Evolutionary conservation across 1,140 invertebrate genomes (phyloP).

Genomic region (Bombyx mori): DNA sequence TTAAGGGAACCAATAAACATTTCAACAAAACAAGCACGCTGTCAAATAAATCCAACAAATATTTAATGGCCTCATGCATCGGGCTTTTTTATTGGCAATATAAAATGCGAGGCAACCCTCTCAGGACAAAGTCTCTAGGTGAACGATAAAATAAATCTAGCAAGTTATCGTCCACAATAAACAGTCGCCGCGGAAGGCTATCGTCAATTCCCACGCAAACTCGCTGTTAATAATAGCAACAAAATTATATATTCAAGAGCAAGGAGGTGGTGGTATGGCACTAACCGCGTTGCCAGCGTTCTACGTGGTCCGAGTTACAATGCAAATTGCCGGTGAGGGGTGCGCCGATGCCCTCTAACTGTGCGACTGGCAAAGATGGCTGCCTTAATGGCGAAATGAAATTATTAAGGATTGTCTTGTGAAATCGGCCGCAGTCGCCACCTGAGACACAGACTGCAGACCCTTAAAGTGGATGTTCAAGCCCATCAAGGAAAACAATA

Average conservation of each 20-base stretch:
- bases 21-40: constrained; percentile 47
- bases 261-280: constrained; percentile 62
- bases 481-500: neutral
- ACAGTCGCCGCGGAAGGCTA: constrained; percentile 64
- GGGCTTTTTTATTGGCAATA: constrained; percentile 60
- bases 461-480: constrained; percentile 44
- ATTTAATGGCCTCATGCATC: constrained; percentile 59
- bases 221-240: constrained; percentile 69
- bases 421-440: constrained; percentile 69
- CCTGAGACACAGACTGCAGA: constrained; percentile 49
- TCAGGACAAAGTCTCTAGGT: constrained; percentile 51
- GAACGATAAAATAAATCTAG: constrained; percentile 69
- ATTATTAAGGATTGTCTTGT: constrained; percentile 71
- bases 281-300: constrained; percentile 42
- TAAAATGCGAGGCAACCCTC: constrained; percentile 51
- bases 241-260: constrained; percentile 72
- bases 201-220: constrained; percentile 68
- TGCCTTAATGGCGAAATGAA: constrained; percentile 69
- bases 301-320: constrained; percentile 69
- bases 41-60: constrained; percentile 66
- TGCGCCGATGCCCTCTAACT: constrained; percentile 65
- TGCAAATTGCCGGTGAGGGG: constrained; percentile 67
- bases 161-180: constrained; percentile 67
- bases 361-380: constrained; percentile 68
- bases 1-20: constrained; percentile 46